phyloP scores from a whole-genome alignment of 2,888 invertebrate species.

The Tolmerus cingulatus region DNA sequence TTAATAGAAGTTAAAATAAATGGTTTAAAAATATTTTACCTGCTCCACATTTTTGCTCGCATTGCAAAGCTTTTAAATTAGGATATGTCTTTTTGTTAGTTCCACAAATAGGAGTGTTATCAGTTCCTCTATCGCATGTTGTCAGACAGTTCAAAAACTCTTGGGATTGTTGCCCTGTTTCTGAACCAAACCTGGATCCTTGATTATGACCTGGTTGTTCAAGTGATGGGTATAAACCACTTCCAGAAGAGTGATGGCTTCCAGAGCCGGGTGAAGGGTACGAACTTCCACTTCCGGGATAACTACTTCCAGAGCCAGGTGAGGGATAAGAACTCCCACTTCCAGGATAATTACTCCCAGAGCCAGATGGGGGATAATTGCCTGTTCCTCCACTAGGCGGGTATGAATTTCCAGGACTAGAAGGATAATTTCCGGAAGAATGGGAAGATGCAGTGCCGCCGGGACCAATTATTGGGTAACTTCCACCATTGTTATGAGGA shows the following conservation, averaged over 20 bases:
- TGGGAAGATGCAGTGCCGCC: not conserved
- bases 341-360: not conserved
- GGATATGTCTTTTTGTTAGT: not conserved
- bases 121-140: not conserved
- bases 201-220: not conserved
- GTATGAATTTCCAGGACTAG: not conserved
- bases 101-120: not conserved
- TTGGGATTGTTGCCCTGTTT: not conserved
- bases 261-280: not conserved
- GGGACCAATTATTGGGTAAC: not conserved
- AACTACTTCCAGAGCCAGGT: not conserved
- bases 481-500: not conserved
- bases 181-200: not conserved
- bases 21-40: not conserved
- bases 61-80: not conserved
- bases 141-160: not conserved
- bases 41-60: slow-evolving; percentile 23
- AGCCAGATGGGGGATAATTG: not conserved
- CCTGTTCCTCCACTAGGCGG: not conserved
- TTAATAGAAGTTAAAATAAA: not conserved
- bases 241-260: not conserved
- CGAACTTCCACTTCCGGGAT: not conserved
- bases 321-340: not conserved
- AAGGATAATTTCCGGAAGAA: not conserved
- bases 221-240: not conserved